Evolutionary conservation across 2,888 invertebrate species (phyloP).

Genomic region (Melanotus villosus): DNA sequence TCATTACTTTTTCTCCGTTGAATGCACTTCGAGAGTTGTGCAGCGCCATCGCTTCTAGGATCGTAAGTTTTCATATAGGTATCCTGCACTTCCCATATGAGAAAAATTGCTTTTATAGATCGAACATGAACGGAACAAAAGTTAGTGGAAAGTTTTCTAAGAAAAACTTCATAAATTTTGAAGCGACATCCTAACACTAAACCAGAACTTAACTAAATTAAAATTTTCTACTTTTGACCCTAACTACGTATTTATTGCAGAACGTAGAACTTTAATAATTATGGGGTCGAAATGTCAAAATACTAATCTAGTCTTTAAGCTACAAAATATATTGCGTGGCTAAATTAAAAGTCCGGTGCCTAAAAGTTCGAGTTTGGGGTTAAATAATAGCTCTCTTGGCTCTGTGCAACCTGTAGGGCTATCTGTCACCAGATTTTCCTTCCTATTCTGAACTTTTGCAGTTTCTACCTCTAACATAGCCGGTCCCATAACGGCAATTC

Average conservation of each 20-base stretch:
- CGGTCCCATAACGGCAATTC: constrained; percentile 35
- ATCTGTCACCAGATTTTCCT: constrained; percentile 34
- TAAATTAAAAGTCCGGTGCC: constrained; percentile 31
- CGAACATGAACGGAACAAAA: constrained; percentile 32
- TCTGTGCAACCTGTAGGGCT: constrained; percentile 23
- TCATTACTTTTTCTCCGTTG: constrained; percentile 26
- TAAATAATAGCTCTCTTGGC: constrained; percentile 32
- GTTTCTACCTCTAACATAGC: constrained; percentile 29
- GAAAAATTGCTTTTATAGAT: constrained; percentile 29
- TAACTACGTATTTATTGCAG: too few relatives aligned
- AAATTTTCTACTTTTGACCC: too few relatives aligned
- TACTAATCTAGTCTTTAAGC: neutral
- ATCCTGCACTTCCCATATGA: constrained; percentile 25
- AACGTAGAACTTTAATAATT: neutral
- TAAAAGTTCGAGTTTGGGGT: constrained; percentile 26
- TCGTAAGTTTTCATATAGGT: constrained; percentile 23
- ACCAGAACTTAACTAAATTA: too few relatives aligned
- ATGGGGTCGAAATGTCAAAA: neutral
- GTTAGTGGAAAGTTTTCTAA: constrained; percentile 18
- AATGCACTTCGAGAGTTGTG: constrained; percentile 29
- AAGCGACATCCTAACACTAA: too few relatives aligned
- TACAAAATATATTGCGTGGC: constrained; percentile 18
- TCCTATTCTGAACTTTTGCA: constrained; percentile 23
- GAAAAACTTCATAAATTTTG: constrained; percentile 9
- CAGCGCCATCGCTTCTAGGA: constrained; percentile 14